Conservation (phyloP, 2,113 vertebrate species). For the Morone saxatilis region DNA sequence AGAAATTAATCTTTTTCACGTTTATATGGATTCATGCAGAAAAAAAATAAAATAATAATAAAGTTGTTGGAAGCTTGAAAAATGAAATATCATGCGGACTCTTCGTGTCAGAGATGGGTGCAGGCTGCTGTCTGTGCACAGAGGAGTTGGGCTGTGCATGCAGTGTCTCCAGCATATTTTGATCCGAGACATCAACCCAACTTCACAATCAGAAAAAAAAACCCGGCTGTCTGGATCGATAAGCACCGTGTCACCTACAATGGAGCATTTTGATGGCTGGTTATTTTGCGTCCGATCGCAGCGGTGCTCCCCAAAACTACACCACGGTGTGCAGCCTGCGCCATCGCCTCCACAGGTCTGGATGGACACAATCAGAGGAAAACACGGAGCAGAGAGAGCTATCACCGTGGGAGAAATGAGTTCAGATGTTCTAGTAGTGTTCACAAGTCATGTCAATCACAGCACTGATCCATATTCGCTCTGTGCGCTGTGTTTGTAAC, state of each 20-base stretch:
- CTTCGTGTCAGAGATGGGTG: neutral
- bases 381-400: neutral
- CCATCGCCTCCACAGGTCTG: constrained; percentile 29
- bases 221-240: constrained; percentile 10
- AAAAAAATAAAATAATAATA: neutral
- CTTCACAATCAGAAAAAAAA: constrained; percentile 6
- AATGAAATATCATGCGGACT: neutral
- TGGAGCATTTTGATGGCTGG: constrained; percentile 3
- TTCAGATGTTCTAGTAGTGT: neutral
- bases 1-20: neutral
- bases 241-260: neutral
- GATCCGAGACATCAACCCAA: neutral
- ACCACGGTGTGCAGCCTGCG: constrained; percentile 15
- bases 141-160: neutral
- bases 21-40: neutral
- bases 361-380: neutral
- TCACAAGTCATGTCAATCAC: constrained; percentile 18
- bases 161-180: neutral
- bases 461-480: neutral
- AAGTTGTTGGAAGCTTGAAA: neutral
- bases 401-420: neutral
- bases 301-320: neutral
- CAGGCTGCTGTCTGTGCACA: neutral
- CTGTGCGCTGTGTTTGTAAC: neutral
- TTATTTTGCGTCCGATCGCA: neutral